A percentile compares a stretch with the other conserved stretches of the same genome.
Evolutionary conservation across 1,140 invertebrate species (phyloP).

Genomic region (Drosophila bifasciata): DNA sequence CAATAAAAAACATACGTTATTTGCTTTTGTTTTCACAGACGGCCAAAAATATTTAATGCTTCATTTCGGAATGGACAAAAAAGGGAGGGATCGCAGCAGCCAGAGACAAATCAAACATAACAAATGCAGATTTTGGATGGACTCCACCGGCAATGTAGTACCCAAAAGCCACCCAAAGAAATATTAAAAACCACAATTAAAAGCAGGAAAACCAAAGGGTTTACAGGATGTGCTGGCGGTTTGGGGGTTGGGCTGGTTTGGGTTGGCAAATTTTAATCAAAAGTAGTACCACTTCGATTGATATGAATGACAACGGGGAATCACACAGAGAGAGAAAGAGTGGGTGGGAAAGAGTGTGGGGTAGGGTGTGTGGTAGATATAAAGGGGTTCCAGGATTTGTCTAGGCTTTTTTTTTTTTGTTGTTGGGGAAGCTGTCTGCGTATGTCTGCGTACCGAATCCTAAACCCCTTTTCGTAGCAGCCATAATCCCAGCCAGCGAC

Average conservation of each 20-base stretch:
- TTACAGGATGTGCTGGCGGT: conserved; percentile 2
- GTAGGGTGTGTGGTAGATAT: no score
- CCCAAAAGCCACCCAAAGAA: conserved; percentile 20
- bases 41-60: conserved; percentile 79
- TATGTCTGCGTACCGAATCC: conserved; percentile 1
- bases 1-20: conserved; percentile 76
- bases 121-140: conserved; percentile 47
- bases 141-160: conserved; percentile 1
- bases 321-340: conserved; percentile 5
- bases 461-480: background rate
- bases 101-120: conserved; percentile 59
- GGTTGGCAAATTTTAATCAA: conserved; percentile 72
- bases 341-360: no score
- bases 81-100: conserved; percentile 12
- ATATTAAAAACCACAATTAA: conserved; percentile 81
- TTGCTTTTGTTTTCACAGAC: conserved; percentile 62
- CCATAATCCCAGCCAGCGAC: conserved; percentile 25
- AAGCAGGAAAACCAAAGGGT: conserved; percentile 40
- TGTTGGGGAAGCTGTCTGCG: conserved; percentile 23
- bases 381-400: conserved; percentile 49
- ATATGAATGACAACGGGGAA: conserved; percentile 61
- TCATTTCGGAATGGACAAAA: conserved; percentile 62
- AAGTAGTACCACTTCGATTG: conserved; percentile 80
- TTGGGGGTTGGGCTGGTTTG: conserved; percentile 34
- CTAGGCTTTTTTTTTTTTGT: conserved; percentile 22